phyloP scores from a whole-genome alignment of 2,888 invertebrate genomes.

The Drosophila vallismaia region DNA sequence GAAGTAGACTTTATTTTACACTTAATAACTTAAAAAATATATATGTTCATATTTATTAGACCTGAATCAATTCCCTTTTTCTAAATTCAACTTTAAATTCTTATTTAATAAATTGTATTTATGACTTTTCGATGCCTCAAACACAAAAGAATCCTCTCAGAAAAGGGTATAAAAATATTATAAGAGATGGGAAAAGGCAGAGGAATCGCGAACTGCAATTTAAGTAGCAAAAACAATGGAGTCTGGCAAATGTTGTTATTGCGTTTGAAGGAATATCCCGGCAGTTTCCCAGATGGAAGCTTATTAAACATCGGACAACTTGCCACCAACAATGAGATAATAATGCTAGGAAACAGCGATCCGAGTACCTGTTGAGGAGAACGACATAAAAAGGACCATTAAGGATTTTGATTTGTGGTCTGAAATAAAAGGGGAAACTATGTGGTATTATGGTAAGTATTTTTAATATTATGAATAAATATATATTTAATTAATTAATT shows the following conservation, averaged over 20 bases:
- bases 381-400: not conserved
- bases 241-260: constrained; percentile 52
- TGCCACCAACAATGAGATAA: constrained; percentile 1
- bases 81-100: too few relatives aligned
- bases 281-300: constrained; percentile 20
- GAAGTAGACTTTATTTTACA: not conserved
- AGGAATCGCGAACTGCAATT: constrained; percentile 49
- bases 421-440: not conserved
- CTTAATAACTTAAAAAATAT: not conserved
- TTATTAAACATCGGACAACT: constrained; percentile 22
- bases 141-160: not conserved
- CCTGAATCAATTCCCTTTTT: too few relatives aligned
- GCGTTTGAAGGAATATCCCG: constrained; percentile 15
- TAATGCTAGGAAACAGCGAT: not conserved
- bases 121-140: not conserved
- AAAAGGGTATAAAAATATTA: not conserved
- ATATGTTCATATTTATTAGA: not conserved
- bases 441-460: too few relatives aligned
- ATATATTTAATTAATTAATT: not conserved
- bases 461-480: not conserved
- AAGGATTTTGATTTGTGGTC: not conserved
- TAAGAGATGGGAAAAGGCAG: not conserved
- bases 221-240: constrained; percentile 54
- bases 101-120: too few relatives aligned
- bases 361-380: not conserved